Base-by-base conservation (phyloP, 2,797 vertebrate genomes). In the Etheostoma nigrum region DNA sequence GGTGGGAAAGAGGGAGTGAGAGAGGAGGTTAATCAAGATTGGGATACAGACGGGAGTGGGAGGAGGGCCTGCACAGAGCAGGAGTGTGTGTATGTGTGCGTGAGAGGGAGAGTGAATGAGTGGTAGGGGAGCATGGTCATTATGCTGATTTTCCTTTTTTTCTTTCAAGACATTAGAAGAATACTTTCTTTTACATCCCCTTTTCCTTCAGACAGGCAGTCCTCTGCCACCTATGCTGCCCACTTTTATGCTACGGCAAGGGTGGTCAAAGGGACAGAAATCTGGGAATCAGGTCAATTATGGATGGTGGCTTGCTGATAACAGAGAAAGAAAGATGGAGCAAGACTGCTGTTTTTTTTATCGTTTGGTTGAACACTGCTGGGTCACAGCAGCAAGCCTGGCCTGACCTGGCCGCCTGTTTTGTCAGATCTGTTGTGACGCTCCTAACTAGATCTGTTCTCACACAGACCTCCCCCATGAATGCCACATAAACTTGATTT, bases 211-310 rank as follows among this genome's bases (percentile, higher is more conserved):
- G 91, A 88, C 88, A 78, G 88, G 84, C 91, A 88, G 91, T 92
- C 91, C 77, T 89, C 92, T 95, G 94, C 96, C 94, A 95, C 93
- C 93, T 94, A 93, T 94, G 94, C 94, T 95, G 95, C 95, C 95
- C 95, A 95, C 94, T 95, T 94, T 92, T 92, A 92, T 91, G 87
- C 94, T 94, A 87, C 95, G 86, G 93, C 89, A 67, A 93, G 94
- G 95, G 95, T 87, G 94, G 94, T 92, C 95, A 93, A 91, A 90
- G 93, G 93, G 90, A 94, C 90, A 90, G 88, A 94, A 95, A 96
- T 95, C 94, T 95, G 95, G 94, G 95, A 95, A 95, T 94, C 92
- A 93, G 94, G 94, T 96, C 95, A 95, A 96, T 96, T 95, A 95
- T 94, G 91, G 94, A 92, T 60, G 93, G 91, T 82, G 93, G 92